A percentile compares a stretch with the other conserved stretches of the same genome.
These are phyloP conservation scores for Colostygia pectinataria DNA, from an alignment of 2,888 invertebrate genomes.

Conservation along the genomic window DNA sequence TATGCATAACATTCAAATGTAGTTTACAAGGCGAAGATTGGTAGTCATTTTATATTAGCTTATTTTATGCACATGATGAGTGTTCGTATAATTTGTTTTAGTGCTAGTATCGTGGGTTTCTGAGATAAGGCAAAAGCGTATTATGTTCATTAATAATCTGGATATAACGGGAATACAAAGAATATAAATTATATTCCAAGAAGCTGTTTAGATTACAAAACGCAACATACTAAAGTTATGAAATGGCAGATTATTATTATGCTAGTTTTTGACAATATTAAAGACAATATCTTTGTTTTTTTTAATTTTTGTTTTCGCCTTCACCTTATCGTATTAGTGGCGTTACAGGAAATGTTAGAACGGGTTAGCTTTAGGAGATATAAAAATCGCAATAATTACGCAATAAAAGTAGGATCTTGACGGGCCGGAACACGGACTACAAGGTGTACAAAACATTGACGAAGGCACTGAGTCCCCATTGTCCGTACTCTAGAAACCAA, in stretches of 20 bases:
- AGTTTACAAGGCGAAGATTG: no score
- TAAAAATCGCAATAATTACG: conserved; percentile 73
- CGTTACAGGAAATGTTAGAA: conserved; percentile 30
- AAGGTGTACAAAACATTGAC: conserved; percentile 77
- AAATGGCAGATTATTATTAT: no score
- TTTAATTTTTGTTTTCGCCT: no score
- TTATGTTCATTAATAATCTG: background rate
- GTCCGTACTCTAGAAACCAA: conserved; percentile 65
- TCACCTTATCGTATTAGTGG: conserved; percentile 20
- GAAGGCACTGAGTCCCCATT: conserved; percentile 67
- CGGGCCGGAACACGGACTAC: conserved; percentile 62
- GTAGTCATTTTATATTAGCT: no score
- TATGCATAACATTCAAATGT: no score
- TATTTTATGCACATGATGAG: no score
- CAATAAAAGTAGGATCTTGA: conserved; percentile 75
- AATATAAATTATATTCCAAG: conserved; percentile 2
- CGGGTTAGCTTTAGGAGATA: conserved; percentile 34
- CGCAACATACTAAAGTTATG: no score
- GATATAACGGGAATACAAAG: background rate
- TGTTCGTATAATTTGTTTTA: no score
- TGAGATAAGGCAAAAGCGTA: background rate
- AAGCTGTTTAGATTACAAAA: background rate
- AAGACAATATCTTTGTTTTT: no score
- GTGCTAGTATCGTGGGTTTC: background rate
- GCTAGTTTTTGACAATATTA: no score